Evolutionary conservation across 2,888 invertebrate species (phyloP), one percentile per base, ranked within the genome.

Genomic region (Punctoribates punctum): DNA sequence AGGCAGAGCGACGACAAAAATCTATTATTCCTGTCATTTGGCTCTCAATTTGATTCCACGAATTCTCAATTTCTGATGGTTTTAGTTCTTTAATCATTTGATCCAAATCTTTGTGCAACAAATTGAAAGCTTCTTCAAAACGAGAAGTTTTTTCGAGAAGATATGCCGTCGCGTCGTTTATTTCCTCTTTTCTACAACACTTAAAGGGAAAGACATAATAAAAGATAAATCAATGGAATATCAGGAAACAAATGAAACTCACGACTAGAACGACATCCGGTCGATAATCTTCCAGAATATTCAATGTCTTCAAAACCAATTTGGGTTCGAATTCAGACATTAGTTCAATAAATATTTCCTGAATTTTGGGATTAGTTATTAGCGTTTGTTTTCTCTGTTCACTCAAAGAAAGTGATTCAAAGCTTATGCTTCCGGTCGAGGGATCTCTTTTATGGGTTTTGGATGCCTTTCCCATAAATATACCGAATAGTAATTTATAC

Each of bases 71-170:
- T 81, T 78, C 73, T 83, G 81, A 70, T 81, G 81, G 17, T 77
- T 77, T 57, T 1, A 46, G n/a, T 3, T 46, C 23, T 38, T 70
- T 46, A 13, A 70, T 70, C 4, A 46, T 23, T 34, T 23, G 6
- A n/a, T 70, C 82, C 75, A 79, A 83, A 79, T 38, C 82, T 77
- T 29, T 38, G 54, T 38, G 20, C 15, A 73, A 65, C 73, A 85
- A 83, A 46, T 88, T 86, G 82, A 91, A 89, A 1, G 92, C 91
- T 81, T 88, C 88, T 80, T 88, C 86, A 82, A 89, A 89, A 83
- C 91, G 89, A 15, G 91, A 91, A 20, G 23, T 70, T 23, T 70
- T 70, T 83, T 93, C 93, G 78, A 92, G 85, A 74, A 93, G 86
- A 80, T 88, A 88, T 20, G 91, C 91, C 73, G 89, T 88, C 0